These are phyloP conservation scores for Cochlearius cochlearius DNA, from an alignment of 2,113 vertebrate species.

Conservation along the genomic window DNA sequence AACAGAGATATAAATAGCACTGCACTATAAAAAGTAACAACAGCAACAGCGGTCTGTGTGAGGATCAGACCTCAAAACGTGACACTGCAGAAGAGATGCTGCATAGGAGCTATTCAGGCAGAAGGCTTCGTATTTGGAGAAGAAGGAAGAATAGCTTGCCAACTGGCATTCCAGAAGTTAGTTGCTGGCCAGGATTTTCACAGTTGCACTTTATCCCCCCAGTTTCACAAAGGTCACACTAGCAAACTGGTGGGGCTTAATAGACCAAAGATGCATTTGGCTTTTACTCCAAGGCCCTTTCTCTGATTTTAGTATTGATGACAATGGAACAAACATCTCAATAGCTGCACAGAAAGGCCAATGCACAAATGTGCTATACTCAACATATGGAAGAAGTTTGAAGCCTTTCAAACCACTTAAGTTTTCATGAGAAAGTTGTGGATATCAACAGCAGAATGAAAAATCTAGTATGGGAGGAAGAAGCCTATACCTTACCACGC, in stretches of 20 bases:
- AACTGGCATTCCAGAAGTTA: background rate
- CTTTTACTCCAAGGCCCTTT: background rate
- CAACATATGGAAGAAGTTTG: background rate
- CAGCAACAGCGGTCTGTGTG: background rate
- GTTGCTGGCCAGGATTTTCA: background rate
- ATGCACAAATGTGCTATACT: background rate
- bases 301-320: background rate
- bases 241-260: background rate
- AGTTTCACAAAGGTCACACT: constrained; percentile 2
- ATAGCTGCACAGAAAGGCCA: background rate
- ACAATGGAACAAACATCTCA: background rate
- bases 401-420: constrained; percentile 1
- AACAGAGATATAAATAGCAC: background rate
- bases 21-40: background rate
- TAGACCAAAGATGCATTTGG: background rate
- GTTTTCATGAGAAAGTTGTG: background rate
- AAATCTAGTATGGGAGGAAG: background rate
- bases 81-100: background rate
- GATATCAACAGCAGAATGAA: background rate
- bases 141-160: background rate
- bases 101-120: background rate
- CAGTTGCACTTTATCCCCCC: background rate
- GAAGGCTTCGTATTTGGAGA: background rate
- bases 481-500: background rate
- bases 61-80: background rate